Evolutionary conservation across 2,113 vertebrate genomes (phyloP), one percentile per base, ranked within the genome.

Genomic region (Alosa alosa): DNA sequence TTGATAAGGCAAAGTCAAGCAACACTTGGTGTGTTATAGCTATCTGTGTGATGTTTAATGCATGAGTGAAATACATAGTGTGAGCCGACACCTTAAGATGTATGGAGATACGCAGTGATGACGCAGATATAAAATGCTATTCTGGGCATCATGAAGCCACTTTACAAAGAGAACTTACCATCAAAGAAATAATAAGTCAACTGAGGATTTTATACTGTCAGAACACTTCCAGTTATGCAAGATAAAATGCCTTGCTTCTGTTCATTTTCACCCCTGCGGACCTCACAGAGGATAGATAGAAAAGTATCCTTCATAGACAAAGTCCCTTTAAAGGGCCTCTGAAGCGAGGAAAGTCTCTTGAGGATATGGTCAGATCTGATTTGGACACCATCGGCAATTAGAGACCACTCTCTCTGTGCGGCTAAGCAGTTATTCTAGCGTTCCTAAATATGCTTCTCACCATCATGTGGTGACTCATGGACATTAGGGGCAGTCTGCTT

Each of bases 31-130:
- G 25, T 44, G 41, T 15, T 13, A 39, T 78, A 31, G 72, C 31
- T 78, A 39, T 78, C 72, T 39, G 36, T 78, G 72, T 78, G 72
- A 78, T 78, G 72, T 78, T 78, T 78, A 78, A 78, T 78, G 72
- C 72, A 78, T 78, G 36, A 78, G 31, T 17, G 25, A 17, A 78
- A 78, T 36, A 36, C 4, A 36, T 17, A 41, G 72, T 5, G 36
- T 39, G n/a, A n/a, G 0, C 64, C 64, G 4, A 10, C n/a, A 41
- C 31, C 5, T 36, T 15, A 17, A 78, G 36, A 78, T 15, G 13
- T 18, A 15, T 17, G 39, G 36, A 3, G 72, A 5, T 78, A 36
- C 11, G 13, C 36, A 15, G 1, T 39, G 4, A 36, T 17, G 15
- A 78, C 31, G 5, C 36, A 41, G 31, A 78, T 39, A 39, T 44